These are phyloP conservation scores for Prinia subflava DNA, from an alignment of 2,113 vertebrate species.

Conservation along the genomic window DNA sequence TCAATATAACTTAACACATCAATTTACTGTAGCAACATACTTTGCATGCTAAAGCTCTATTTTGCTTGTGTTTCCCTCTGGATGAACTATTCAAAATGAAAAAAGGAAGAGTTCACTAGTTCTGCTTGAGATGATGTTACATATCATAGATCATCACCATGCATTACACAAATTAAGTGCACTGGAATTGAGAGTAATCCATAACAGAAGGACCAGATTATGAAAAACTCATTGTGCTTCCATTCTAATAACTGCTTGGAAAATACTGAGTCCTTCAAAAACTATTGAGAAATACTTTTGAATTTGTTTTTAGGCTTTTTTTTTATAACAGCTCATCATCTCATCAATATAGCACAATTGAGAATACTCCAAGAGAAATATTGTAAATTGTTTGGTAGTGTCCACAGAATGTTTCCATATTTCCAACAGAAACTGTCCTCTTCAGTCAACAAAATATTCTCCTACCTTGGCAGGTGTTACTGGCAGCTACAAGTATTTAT, in stretches of 20 bases:
- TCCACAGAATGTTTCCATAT: not conserved
- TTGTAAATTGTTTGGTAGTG: not conserved
- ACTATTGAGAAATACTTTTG: not conserved
- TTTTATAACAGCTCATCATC: not conserved
- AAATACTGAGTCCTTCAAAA: conserved; percentile 35
- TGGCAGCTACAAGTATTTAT: not conserved
- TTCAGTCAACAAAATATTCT: not conserved
- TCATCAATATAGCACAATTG: not conserved
- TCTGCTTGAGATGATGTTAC: conserved; percentile 12
- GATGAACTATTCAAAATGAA: conserved; percentile 25
- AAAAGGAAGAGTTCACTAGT: conserved; percentile 22
- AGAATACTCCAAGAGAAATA: not conserved
- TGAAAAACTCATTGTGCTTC: conserved; percentile 32
- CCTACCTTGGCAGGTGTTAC: not conserved
- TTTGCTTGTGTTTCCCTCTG: conserved; percentile 33
- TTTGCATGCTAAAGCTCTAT: conserved; percentile 46
- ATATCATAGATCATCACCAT: not conserved
- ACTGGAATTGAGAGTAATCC: not conserved
- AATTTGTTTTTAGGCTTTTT: conserved; percentile 6
- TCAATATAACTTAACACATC: conserved; percentile 49
- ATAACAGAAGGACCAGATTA: conserved; percentile 33
- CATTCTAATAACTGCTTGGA: conserved; percentile 31
- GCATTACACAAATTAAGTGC: conserved; percentile 51
- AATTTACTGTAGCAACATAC: conserved; percentile 16
- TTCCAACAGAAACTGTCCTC: not conserved